Base-by-base conservation (phyloP, 2,113 vertebrate genomes). In the Monopterus albus region DNA sequence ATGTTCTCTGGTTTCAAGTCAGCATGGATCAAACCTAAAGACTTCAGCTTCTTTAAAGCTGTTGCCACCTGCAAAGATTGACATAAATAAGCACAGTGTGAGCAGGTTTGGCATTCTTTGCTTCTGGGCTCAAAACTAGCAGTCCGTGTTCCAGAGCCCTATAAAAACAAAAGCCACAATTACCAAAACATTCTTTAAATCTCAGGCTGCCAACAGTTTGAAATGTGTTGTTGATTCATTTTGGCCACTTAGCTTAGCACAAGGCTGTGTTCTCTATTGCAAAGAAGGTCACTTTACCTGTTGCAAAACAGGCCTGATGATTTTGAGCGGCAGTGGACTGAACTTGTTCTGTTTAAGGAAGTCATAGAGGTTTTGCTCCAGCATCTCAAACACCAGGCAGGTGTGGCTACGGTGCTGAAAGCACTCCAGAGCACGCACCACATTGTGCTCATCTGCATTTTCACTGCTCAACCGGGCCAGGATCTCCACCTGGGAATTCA, bases 1-100 rank as follows among this genome's bases (percentile, higher is more conserved):
- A 99, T 99, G 92, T 99, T 99, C 91, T 99, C 97, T 25, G 97
- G 97, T 90, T 99, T 99, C 90, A 99, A 95, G 94, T 99, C 97
- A 57, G 97, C 97, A 42, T 99, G 97, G 87, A 99, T 99, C 93
- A 99, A 94, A 87, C 97, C 97, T 85, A 99, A 90, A 93, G 94
- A 96, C 94, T 98, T 98, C 12, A 99, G 92, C 93, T 99, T 99
- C 91, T 95, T 96, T 89, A 99, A 94, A 79, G 97, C 97, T 81
- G 94, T 98, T 82, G 96, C 95, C 90, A 99, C 97, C 93, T 91
- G 46, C 1, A 59, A 39, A 29, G 5, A 56, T 21, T 17, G 18
- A 40, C 33, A 70, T 4, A n/a, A n/a, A n/a, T n/a, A n/a, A n/a
- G n/a, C n/a, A n/a, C n/a, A n/a, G n/a, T n/a, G n/a, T n/a, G n/a